A percentile compares a stretch with the other conserved stretches of the same genome.
These are phyloP conservation scores for Synanthedon formicaeformis DNA, from an alignment of 2,888 invertebrate genomes.

Conservation along the genomic window DNA sequence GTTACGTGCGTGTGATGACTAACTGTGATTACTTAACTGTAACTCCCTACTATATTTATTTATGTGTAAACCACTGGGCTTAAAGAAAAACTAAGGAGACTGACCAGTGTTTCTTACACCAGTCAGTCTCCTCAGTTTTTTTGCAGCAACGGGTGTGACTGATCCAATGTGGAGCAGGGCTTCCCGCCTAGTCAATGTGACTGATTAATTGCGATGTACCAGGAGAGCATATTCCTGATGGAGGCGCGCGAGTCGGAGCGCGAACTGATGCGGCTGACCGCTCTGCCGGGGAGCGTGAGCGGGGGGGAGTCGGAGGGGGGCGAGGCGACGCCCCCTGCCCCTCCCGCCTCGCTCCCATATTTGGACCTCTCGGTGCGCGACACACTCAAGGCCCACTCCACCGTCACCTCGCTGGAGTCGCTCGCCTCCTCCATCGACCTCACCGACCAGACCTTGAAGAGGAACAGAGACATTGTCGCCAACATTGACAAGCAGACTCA, in stretches of 20 bases:
- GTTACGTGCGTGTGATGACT: no score
- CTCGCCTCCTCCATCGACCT: constrained; percentile 49
- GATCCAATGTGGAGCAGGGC: neutral
- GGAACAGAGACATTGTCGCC: constrained; percentile 30
- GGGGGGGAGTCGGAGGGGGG: neutral
- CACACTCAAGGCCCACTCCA: constrained; percentile 36
- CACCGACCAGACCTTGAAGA: constrained; percentile 31
- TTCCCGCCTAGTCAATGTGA: constrained; percentile 4
- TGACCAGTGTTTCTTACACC: neutral
- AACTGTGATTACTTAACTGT: no score
- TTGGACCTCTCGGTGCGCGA: constrained; percentile 37
- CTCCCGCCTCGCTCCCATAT: constrained; percentile 16
- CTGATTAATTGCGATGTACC: constrained; percentile 10
- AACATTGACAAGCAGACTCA: constrained; percentile 41
- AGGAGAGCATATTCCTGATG: constrained; percentile 86
- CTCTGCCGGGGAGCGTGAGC: constrained; percentile 9
- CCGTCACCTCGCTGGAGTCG: constrained; percentile 72
- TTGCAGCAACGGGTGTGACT: neutral
- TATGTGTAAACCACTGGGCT: no score
- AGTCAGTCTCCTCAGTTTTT: no score
- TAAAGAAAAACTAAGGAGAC: no score
- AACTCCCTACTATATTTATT: no score
- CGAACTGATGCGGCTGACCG: constrained; percentile 60
- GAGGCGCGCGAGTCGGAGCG: constrained; percentile 83
- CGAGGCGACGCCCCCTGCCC: neutral